Evolutionary conservation across 2,888 invertebrate genomes (phyloP).

Genomic region (Trachelus stipa): DNA sequence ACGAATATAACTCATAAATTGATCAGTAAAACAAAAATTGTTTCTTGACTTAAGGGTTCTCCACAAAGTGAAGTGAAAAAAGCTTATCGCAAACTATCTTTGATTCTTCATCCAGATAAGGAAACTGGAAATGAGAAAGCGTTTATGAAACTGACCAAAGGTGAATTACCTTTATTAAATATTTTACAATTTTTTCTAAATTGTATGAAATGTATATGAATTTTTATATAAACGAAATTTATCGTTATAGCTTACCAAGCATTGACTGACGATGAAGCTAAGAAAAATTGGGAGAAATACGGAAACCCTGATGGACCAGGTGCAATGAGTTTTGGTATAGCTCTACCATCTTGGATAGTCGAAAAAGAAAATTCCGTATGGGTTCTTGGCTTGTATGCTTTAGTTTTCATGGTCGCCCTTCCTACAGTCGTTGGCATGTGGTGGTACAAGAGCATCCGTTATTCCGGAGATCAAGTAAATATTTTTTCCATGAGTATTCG

Average conservation of each 20-base stretch:
- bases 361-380: constrained; percentile 99
- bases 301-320: constrained; percentile 99
- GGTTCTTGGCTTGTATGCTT: constrained; percentile 94
- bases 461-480: constrained; percentile 90
- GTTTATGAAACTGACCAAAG: constrained; percentile 97
- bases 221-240: constrained; percentile 14
- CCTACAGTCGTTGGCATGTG: constrained; percentile 94
- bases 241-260: constrained; percentile 74
- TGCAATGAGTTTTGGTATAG: constrained; percentile 99
- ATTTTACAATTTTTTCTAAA: constrained; percentile 9
- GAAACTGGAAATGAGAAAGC: constrained; percentile 96
- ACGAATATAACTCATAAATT: neutral
- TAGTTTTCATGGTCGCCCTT: constrained; percentile 98
- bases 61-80: constrained; percentile 92
- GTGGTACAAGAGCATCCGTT: constrained; percentile 99
- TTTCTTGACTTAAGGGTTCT: constrained; percentile 73
- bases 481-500: neutral
- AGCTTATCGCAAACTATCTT: constrained; percentile 93
- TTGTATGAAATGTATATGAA: neutral
- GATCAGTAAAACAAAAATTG: neutral
- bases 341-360: constrained; percentile 99
- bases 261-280: constrained; percentile 96
- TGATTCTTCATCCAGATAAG: constrained; percentile 97
- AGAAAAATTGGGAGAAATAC: constrained; percentile 98
- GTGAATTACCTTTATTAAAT: constrained; percentile 66